Conservation (phyloP, 2,113 vertebrate species). For the Megalops atlanticus region DNA sequence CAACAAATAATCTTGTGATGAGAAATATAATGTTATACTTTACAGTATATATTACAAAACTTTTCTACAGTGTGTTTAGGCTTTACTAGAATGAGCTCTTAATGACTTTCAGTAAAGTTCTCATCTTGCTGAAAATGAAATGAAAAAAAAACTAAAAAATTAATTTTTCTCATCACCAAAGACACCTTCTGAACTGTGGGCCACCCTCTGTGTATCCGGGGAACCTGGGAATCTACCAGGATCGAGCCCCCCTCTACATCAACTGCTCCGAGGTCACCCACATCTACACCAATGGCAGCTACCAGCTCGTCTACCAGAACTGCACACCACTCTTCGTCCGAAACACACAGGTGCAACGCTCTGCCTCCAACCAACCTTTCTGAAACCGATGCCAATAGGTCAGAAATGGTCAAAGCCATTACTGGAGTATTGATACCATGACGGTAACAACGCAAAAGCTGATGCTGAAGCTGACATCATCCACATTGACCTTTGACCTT, state of each 20-base stretch:
- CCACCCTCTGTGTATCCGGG: constrained; percentile 44
- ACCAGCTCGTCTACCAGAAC: constrained; percentile 77
- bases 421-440: background rate
- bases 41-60: too few relatives aligned
- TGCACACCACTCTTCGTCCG: constrained; percentile 71
- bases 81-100: too few relatives aligned
- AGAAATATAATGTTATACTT: too few relatives aligned
- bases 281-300: constrained; percentile 76
- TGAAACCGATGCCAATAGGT: background rate
- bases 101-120: too few relatives aligned
- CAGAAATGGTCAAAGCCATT: background rate
- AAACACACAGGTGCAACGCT: constrained; percentile 67
- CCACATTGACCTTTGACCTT: background rate
- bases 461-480: background rate
- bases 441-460: background rate
- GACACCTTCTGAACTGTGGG: constrained; percentile 43
- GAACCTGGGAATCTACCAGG: constrained; percentile 58
- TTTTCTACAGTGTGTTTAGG: too few relatives aligned
- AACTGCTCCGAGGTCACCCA: constrained; percentile 74
- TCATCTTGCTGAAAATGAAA: too few relatives aligned
- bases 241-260: constrained; percentile 67
- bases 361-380: background rate
- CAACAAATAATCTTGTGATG: too few relatives aligned
- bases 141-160: too few relatives aligned
- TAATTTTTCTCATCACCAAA: constrained; percentile 21